Base-by-base conservation (phyloP, 2,797 vertebrate species). In the Sebastes iracundus region DNA sequence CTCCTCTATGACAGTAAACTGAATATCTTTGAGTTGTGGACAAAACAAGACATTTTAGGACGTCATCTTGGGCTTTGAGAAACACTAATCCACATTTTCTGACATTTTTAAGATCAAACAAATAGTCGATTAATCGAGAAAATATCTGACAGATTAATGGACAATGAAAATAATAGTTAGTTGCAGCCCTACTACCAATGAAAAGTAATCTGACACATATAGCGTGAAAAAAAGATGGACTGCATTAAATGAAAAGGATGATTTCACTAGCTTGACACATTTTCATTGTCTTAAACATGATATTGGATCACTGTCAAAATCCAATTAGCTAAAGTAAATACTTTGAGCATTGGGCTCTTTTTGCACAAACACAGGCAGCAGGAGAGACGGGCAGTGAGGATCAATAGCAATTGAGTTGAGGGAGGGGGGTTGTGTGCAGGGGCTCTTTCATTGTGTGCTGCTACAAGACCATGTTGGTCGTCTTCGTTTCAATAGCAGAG, bases 361-460 rank as follows among this genome's bases (percentile, higher is more conserved):
- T 75, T 82, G 73, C 85, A 84, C 84, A 89, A 90, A 90, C 90
- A 77, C 58, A 18, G 82, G 72, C 86, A 85, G 84, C 87, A 84
- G 85, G 60, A 90, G 80, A 90, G 89, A 85, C 90, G 80, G 90
- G 73, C 89, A 87, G 89, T 38, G 22, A 76, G 87, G 90, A 96
- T 95, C 96, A 88, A 95, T 94, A 95, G 94, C 93, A 94, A 96
- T 73, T 67, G 88, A 93, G 94, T 92, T 85, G 42, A 92, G 90
- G 90, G 90, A 70, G 77, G 92, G 90, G 38, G 38, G 38, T 14
- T 42, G 38, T 85, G 88, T 78, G 90, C 85, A 81, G 85, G 81
- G 69, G 90, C 91, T 88, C 82, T 80, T 92, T 77, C 53, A 84
- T 94, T 96, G 94, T 93, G 87, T 93, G 87, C 92, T 93, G 88